Evolutionary conservation across 2,888 invertebrate genomes (phyloP).

Genomic region (Dicyrtomina minuta): DNA sequence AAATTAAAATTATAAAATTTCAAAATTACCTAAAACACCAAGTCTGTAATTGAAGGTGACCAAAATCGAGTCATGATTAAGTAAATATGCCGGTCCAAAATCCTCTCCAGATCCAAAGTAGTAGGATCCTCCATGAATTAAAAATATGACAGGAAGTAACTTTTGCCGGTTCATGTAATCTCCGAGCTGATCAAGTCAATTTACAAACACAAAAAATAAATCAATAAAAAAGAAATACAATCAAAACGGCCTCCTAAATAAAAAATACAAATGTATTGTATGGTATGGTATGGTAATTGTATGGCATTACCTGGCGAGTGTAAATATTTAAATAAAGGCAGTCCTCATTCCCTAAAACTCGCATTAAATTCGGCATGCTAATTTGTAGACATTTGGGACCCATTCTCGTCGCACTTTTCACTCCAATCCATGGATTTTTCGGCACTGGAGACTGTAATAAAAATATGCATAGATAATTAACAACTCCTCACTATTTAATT

Average conservation of each 20-base stretch:
- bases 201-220: background rate
- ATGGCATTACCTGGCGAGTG: conserved; percentile 33
- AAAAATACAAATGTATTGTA: too few relatives aligned
- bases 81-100: conserved; percentile 39
- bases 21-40: conserved; percentile 30
- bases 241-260: too few relatives aligned
- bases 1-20: too few relatives aligned
- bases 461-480: too few relatives aligned
- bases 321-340: conserved; percentile 46
- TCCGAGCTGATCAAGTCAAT: background rate
- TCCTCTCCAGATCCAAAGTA: conserved; percentile 36
- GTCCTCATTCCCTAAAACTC: conserved; percentile 34
- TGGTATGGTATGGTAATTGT: too few relatives aligned
- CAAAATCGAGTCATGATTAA: conserved; percentile 36
- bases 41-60: conserved; percentile 39
- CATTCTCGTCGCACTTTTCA: conserved; percentile 34
- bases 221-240: background rate
- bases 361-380: conserved; percentile 36
- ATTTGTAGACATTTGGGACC: conserved; percentile 46
- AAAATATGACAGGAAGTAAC: conserved; percentile 16
- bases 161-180: background rate
- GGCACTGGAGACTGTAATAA: conserved; percentile 29
- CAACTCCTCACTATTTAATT: too few relatives aligned
- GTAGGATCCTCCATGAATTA: conserved; percentile 33
- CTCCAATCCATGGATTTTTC: conserved; percentile 33